phyloP scores from a whole-genome alignment of 1,140 invertebrate species.

The Scaptomyza montana region DNA sequence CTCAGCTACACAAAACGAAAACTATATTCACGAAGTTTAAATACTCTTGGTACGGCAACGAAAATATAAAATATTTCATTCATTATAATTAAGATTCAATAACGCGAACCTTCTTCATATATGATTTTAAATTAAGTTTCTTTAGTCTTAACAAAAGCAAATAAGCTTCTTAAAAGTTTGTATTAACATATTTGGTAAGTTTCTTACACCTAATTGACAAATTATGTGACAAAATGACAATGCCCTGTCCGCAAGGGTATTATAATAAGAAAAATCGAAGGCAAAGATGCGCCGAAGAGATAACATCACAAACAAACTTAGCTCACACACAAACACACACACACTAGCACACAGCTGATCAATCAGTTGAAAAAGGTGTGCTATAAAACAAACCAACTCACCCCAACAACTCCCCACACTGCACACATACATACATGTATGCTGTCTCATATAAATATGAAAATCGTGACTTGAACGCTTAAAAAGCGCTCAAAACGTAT shows the following conservation, averaged over 20 bases:
- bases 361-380: constrained; percentile 67
- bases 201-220: no score
- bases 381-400: constrained; percentile 6
- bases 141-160: no score
- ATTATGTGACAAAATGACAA: not conserved
- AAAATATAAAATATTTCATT: no score
- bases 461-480: constrained; percentile 82
- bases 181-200: no score
- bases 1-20: not conserved
- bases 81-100: no score
- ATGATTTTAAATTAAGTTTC: no score
- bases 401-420: not conserved
- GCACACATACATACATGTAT: not conserved
- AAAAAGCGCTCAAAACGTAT: constrained; percentile 81
- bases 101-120: not conserved
- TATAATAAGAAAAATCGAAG: constrained; percentile 65
- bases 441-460: constrained; percentile 72
- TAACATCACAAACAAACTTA: constrained; percentile 56
- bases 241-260: not conserved
- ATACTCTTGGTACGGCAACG: not conserved
- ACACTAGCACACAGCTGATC: constrained; percentile 54
- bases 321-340: constrained; percentile 35
- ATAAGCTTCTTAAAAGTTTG: no score
- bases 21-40: not conserved
- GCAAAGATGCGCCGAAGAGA: constrained; percentile 50